Evolutionary conservation across 1,140 invertebrate genomes (phyloP), one percentile per base, ranked within the genome.

Genomic region (Ericerus pela): DNA sequence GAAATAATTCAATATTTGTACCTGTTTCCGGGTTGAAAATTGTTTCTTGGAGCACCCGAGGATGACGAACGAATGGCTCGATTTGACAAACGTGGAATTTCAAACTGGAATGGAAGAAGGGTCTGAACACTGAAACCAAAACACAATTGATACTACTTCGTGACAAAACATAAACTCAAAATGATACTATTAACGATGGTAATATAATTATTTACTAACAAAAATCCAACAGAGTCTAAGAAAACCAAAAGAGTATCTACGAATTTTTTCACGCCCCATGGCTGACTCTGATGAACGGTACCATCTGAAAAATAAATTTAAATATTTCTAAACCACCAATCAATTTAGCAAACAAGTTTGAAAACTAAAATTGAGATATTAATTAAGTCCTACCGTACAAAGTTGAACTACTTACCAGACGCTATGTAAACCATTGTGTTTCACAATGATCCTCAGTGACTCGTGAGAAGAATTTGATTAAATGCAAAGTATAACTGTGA

Each of bases 371-470:
- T 8, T 33, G 30, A 14, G 4, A 22, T 47, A n/a, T n/a, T n/a
- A n/a, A n/a, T n/a, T n/a, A n/a, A n/a, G n/a, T n/a, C n/a, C n/a
- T n/a, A n/a, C n/a, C n/a, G n/a, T n/a, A n/a, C n/a, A n/a, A n/a
- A n/a, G n/a, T n/a, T n/a, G n/a, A n/a, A n/a, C n/a, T n/a, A 22
- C 41, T 22, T 24, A 47, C 41, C 41, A 5, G 20, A 24, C 22
- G 41, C 41, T 10, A 47, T 16, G 20, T 47, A 47, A 22, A 47
- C 41, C 41, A 47, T 47, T 47, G 22, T 47, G 41, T 24, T 41
- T 6, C 14, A 8, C 8, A 33, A 33, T 33, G 30, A 33, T 33
- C 30, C 8, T 33, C 30, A 33, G n/a, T n/a, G n/a, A n/a, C n/a
- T n/a, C n/a, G n/a, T 33, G 8, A 33, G 30, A 33, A 33, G 30